These are phyloP conservation scores for Rhamphomyia laevipes DNA, from an alignment of 2,888 invertebrate species.

Conservation along the genomic window DNA sequence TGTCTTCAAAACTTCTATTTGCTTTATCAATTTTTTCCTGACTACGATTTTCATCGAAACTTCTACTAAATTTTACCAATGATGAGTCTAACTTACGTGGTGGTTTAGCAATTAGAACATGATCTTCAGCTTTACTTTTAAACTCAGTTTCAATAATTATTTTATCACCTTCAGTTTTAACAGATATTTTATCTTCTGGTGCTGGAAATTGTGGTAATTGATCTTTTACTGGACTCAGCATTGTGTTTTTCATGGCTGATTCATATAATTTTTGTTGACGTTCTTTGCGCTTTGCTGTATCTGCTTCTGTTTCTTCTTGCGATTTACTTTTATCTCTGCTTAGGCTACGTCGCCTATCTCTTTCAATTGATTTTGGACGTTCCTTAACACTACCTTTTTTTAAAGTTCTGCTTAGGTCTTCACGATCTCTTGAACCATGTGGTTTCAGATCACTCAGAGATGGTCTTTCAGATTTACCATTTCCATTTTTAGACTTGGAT, in stretches of 20 bases:
- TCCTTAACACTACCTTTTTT: slow-evolving; percentile 49
- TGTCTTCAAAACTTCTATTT: slow-evolving; percentile 52
- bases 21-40: slow-evolving; percentile 44
- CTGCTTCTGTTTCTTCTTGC: slow-evolving; percentile 60
- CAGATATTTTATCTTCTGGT: slow-evolving; percentile 60
- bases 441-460: slow-evolving; percentile 36
- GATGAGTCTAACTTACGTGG: slow-evolving; percentile 58
- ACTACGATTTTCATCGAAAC: slow-evolving; percentile 50
- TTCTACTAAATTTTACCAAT: slow-evolving; percentile 46
- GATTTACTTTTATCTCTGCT: slow-evolving; percentile 53
- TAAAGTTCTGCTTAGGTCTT: slow-evolving; percentile 10
- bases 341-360: slow-evolving; percentile 36
- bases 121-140: slow-evolving; percentile 61
- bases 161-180: slow-evolving; percentile 58
- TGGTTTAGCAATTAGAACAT: slow-evolving; percentile 62
- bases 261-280: slow-evolving; percentile 65
- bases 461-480: slow-evolving; percentile 40
- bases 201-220: slow-evolving; percentile 57
- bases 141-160: slow-evolving; percentile 61
- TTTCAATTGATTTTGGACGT: slow-evolving; percentile 56
- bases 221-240: slow-evolving; percentile 63
- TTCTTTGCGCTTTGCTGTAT: slow-evolving; percentile 56
- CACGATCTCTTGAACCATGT: slow-evolving; percentile 20
- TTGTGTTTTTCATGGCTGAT: slow-evolving; percentile 60
- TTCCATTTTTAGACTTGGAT: slow-evolving; percentile 22